phyloP scores from a whole-genome alignment of 2,888 invertebrate genomes.

The Maniola hyperantus region DNA sequence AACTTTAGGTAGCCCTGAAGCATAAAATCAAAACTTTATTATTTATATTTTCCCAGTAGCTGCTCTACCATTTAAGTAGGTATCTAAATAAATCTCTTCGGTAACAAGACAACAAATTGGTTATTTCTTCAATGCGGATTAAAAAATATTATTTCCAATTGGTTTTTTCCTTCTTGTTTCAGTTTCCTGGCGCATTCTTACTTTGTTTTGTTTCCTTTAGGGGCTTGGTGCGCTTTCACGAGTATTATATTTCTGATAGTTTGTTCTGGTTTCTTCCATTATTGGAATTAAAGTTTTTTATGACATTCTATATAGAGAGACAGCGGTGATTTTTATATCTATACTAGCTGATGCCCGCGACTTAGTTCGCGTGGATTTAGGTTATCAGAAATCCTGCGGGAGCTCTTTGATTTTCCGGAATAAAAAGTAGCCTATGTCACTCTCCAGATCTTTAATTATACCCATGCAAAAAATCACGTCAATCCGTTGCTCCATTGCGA shows the following conservation, averaged over 20 bases:
- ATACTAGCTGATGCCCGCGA: no score
- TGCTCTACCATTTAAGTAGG: neutral
- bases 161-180: neutral
- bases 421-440: no score
- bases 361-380: no score
- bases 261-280: neutral
- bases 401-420: no score
- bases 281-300: neutral
- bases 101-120: conserved; percentile 56
- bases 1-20: neutral
- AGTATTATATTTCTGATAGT: conserved; percentile 3
- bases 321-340: no score
- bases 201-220: conserved; percentile 7
- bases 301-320: neutral
- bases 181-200: neutral
- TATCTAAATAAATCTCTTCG: neutral
- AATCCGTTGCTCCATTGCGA: no score
- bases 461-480: no score
- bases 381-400: no score
- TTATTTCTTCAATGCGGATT: conserved; percentile 31
- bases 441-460: no score
- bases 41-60: neutral
- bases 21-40: neutral
- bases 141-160: conserved; percentile 18
- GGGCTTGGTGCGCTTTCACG: neutral